Evolutionary conservation across 2,888 invertebrate species (phyloP), one percentile per base, ranked within the genome.

Genomic region (Steinernema carpocapsae): DNA sequence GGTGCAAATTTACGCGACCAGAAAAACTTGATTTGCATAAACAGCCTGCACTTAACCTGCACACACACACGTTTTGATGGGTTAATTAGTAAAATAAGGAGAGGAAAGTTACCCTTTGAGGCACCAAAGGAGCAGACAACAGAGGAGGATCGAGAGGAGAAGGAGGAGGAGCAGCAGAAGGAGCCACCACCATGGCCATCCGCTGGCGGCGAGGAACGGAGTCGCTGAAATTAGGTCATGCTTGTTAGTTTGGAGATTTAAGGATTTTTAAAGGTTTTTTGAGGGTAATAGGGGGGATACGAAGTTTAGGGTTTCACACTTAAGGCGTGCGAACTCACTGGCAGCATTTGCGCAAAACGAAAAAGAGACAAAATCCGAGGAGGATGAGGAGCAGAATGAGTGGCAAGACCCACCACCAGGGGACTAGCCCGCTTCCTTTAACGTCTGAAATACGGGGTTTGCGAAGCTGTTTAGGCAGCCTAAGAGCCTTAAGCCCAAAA

Each of bases 121-220:
- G 72, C 84, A 85, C 88, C 88, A 87, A 24, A 83, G 79, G 10
- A 86, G 80, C 19, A 84, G 77, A 74, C 87, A 86, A 73, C 86
- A 86, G 78, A 84, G 84, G 46, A 87, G 83, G 19, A 87, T 83
- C 74, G 85, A 77, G 42, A 86, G 80, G 7, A 87, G 84, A 29
- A 87, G 84, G 19, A 86, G 80, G 26, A 86, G 79, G 14, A 87
- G 81, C 24, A 87, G 82, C 14, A 85, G 78, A 56, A 87, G 79
- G 19, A 87, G 82, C 87, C 87, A 87, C 87, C 87, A 87, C 87
- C 87, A 87, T 48, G 88, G 88, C 87, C 87, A 88, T 52, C 86
- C 85, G 17, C 56, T 56, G 64, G 84, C 80, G 51, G 83, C 75
- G 46, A 83, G 71, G 78, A 76, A 87, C 59, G 84, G 83, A 46